These are phyloP conservation scores for Sarotherodon lohbergeri DNA, from an alignment of 2,113 vertebrate genomes.

Conservation along the genomic window DNA sequence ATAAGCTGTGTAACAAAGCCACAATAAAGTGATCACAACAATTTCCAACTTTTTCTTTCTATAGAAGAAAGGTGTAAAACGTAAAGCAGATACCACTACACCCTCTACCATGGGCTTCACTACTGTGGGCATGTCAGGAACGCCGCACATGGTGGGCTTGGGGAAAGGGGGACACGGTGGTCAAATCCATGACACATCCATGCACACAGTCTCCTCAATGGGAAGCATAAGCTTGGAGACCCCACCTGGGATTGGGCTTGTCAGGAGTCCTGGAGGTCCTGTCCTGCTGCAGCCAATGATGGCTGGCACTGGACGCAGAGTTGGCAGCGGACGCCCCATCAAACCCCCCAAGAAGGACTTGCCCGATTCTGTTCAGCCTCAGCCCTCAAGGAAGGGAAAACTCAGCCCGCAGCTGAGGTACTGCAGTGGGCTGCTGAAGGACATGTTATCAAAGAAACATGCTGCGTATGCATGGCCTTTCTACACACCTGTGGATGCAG, in stretches of 20 bases:
- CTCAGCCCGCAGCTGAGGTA: conserved; percentile 85
- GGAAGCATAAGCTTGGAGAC: conserved; percentile 56
- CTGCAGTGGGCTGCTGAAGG: conserved; percentile 90
- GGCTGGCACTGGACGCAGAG: conserved; percentile 64
- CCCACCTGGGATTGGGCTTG: conserved; percentile 55
- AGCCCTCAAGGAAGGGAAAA: conserved; percentile 81
- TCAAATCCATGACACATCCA: conserved; percentile 62
- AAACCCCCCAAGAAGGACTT: conserved; percentile 91
- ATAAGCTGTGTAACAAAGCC: not conserved
- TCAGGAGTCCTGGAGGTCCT: conserved; percentile 41
- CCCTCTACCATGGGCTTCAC: conserved; percentile 83
- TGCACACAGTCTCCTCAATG: conserved; percentile 60
- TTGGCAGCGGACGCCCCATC: conserved; percentile 89
- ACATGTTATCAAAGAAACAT: conserved; percentile 91
- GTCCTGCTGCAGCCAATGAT: conserved; percentile 61
- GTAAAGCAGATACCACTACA: conserved; percentile 95
- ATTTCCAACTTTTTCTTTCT: not conserved
- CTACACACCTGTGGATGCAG: conserved; percentile 90
- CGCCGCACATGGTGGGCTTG: conserved; percentile 65
- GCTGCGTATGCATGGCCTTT: conserved; percentile 93
- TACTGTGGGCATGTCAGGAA: conserved; percentile 62
- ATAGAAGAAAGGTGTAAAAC: conserved; percentile 92
- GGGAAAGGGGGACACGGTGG: conserved; percentile 72
- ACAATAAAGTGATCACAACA: not conserved
- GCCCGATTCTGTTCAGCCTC: conserved; percentile 85